A percentile compares a stretch with the other conserved stretches of the same genome.
Conservation (phyloP, 2,113 vertebrate genomes). For the Aplodontia rufa region DNA sequence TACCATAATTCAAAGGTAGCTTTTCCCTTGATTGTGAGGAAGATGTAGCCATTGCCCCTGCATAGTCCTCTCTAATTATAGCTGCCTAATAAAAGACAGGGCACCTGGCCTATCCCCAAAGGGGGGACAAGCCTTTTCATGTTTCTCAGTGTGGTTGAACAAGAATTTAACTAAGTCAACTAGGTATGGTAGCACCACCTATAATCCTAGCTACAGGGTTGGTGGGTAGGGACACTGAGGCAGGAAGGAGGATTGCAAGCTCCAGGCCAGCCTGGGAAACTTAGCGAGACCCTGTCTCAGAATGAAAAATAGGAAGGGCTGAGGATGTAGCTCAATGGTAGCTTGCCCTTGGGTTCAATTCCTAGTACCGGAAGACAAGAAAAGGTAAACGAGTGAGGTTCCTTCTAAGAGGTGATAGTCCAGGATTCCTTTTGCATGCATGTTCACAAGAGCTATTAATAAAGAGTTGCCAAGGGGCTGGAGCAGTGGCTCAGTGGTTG, state of each 20-base stretch:
- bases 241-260: no score
- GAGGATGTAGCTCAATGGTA: no score
- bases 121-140: no score
- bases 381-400: background rate
- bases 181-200: no score
- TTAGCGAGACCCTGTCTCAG: no score
- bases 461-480: background rate
- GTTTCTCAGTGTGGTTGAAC: background rate
- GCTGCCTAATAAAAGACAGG: background rate
- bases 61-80: background rate
- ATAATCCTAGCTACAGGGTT: no score
- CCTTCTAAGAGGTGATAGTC: background rate
- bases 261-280: no score
- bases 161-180: background rate
- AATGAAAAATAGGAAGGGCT: no score
- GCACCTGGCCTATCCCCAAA: background rate
- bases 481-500: no score
- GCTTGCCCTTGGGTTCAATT: no score
- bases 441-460: background rate
- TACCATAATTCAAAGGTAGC: background rate
- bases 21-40: background rate
- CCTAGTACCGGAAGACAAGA: no score
- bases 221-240: no score
- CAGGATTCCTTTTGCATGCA: background rate
- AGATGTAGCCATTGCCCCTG: background rate